Conservation (phyloP, 1,140 invertebrate species). For the Lasioglossum baleicum region DNA sequence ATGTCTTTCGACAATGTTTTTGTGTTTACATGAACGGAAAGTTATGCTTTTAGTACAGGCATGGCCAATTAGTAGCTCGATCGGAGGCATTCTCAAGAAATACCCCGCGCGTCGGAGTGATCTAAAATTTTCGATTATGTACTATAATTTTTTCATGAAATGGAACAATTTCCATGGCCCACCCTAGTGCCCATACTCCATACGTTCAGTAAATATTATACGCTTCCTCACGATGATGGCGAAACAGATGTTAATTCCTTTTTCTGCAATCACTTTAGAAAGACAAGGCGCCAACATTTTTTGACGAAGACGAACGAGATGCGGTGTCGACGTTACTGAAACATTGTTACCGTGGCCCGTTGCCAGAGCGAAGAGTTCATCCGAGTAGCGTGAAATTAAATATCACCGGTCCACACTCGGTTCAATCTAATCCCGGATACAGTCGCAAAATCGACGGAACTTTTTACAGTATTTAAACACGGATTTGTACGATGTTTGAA, state of each 20-base stretch:
- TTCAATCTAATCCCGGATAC: constrained; percentile 78
- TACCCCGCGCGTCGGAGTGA: no score
- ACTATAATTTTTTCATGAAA: no score
- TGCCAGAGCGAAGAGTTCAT: constrained; percentile 69
- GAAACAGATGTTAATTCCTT: neutral
- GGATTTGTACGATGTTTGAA: constrained; percentile 49
- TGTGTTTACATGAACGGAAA: no score
- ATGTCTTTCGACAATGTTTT: no score
- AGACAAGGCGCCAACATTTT: neutral
- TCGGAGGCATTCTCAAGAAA: no score
- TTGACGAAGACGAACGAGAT: neutral
- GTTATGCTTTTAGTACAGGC: no score
- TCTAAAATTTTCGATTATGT: no score
- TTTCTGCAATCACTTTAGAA: neutral
- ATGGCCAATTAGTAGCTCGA: no score
- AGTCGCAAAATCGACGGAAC: constrained; percentile 79
- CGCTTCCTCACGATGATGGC: no score
- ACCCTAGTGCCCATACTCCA: no score
- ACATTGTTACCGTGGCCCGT: constrained; percentile 52
- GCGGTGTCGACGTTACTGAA: neutral
- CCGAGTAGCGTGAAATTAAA: constrained; percentile 77
- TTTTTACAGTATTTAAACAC: constrained; percentile 73
- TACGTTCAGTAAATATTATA: no score
- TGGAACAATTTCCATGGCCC: no score
- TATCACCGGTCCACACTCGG: constrained; percentile 76